These are phyloP conservation scores for Cephalotes varians DNA, from an alignment of 2,888 invertebrate species.

Conservation along the genomic window DNA sequence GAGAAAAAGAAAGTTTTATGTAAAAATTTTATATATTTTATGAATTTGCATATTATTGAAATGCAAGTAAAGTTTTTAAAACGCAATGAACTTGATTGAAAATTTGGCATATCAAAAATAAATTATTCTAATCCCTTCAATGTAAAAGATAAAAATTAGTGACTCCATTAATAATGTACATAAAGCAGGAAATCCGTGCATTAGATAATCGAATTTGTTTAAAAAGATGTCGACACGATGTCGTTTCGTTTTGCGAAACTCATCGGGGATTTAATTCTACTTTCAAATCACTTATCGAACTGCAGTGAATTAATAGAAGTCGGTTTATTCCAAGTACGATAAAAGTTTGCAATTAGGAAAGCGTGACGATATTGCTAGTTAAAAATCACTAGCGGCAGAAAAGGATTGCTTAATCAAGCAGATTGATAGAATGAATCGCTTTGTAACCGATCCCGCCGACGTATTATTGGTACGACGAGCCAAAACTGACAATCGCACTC, in stretches of 20 bases:
- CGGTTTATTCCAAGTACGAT: conserved; percentile 30
- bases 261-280: conserved; percentile 2
- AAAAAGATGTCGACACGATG: no score
- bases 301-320: conserved; percentile 22
- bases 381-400: conserved; percentile 40
- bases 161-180: neutral
- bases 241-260: neutral
- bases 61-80: neutral
- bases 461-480: conserved; percentile 36
- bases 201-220: neutral
- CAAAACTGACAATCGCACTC: conserved; percentile 42
- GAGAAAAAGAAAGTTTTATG: no score
- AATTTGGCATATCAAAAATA: neutral
- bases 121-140: neutral
- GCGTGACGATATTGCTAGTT: conserved; percentile 21
- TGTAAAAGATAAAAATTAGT: neutral
- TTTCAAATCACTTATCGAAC: neutral
- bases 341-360: conserved; percentile 37
- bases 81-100: neutral
- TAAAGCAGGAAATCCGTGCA: neutral
- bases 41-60: neutral
- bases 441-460: conserved; percentile 18
- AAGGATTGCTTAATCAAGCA: conserved; percentile 53
- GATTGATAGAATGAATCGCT: conserved; percentile 53
- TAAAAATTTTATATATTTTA: neutral